Evolutionary conservation across 2,888 invertebrate species (phyloP).

Genomic region (Lampropteryx suffumata): DNA sequence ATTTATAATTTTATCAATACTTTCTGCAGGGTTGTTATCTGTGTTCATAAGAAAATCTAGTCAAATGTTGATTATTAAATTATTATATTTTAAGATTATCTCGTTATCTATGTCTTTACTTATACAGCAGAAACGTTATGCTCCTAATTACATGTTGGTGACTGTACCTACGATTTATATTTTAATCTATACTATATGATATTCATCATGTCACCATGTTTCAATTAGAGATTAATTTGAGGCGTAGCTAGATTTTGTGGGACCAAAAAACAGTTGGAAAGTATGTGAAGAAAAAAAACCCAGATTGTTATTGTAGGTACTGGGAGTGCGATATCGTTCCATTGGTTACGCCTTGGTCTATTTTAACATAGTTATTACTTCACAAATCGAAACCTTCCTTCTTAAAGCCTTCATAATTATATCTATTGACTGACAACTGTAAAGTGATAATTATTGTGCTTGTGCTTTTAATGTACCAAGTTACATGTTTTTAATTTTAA

Average conservation of each 20-base stretch:
- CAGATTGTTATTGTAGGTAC: conserved; percentile 47
- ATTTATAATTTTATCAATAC: conserved; percentile 36
- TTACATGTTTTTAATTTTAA: conserved; percentile 70
- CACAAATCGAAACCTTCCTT: conserved; percentile 68
- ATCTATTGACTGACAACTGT: conserved; percentile 76
- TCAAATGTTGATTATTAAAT: conserved; percentile 39
- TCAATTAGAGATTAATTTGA: conserved; percentile 38
- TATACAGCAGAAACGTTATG: background rate
- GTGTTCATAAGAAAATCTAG: conserved; percentile 57
- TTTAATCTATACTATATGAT: conserved; percentile 25
- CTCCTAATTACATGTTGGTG: no score
- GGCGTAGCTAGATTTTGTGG: conserved; percentile 75
- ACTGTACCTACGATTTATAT: conserved; percentile 2
- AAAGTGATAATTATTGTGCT: conserved; percentile 78
- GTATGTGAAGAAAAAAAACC: conserved; percentile 43
- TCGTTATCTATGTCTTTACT: no score
- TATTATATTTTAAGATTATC: conserved; percentile 14
- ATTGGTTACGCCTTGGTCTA: conserved; percentile 73
- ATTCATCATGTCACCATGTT: conserved; percentile 26
- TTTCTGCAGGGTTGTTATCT: conserved; percentile 60
- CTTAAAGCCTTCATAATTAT: conserved; percentile 63
- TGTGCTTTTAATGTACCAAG: conserved; percentile 81
- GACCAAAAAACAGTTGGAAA: conserved; percentile 66
- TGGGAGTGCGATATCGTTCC: conserved; percentile 66
- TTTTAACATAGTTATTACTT: conserved; percentile 36